Conservation (phyloP, 1,140 invertebrate species). For the Drosophila kohkoa region DNA sequence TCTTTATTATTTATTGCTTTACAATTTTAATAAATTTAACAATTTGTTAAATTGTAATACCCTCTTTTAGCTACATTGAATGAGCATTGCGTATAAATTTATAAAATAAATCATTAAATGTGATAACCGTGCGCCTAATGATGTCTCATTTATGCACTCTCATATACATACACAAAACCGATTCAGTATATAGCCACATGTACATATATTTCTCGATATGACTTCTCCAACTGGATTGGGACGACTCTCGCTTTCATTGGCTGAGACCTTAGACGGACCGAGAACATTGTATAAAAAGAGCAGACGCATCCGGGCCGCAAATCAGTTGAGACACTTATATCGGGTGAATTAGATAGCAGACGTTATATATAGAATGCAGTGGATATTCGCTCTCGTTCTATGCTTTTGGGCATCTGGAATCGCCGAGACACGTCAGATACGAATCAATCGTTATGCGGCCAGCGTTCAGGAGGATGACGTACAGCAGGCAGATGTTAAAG, state of each 20-base stretch:
- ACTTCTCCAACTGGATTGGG: constrained; percentile 24
- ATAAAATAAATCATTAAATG: constrained; percentile 78
- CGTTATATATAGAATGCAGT: constrained; percentile 47
- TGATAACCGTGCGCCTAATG: constrained; percentile 74
- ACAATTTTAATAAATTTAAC: too few relatives aligned
- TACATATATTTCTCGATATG: constrained; percentile 38
- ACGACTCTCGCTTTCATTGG: constrained; percentile 69
- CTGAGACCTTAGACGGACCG: constrained; percentile 47
- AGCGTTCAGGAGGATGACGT: constrained; percentile 69
- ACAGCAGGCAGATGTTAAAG: constrained; percentile 40
- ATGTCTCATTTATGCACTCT: constrained; percentile 44
- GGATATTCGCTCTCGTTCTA: constrained; percentile 37
- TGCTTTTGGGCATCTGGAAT: constrained; percentile 33
- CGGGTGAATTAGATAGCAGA: constrained; percentile 32
- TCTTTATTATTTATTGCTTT: too few relatives aligned
- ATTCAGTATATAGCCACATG: constrained; percentile 1
- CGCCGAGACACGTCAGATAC: constrained; percentile 66
- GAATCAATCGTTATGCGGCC: constrained; percentile 72
- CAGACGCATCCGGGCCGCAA: constrained; percentile 41
- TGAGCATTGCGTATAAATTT: constrained; percentile 13
- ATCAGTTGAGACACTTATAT: constrained; percentile 55
- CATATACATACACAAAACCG: background rate
- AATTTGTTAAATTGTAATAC: background rate
- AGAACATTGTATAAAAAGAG: constrained; percentile 73
- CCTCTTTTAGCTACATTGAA: background rate